Conservation (phyloP, 2,888 invertebrate genomes). For the Scaptomyza tumidula region DNA sequence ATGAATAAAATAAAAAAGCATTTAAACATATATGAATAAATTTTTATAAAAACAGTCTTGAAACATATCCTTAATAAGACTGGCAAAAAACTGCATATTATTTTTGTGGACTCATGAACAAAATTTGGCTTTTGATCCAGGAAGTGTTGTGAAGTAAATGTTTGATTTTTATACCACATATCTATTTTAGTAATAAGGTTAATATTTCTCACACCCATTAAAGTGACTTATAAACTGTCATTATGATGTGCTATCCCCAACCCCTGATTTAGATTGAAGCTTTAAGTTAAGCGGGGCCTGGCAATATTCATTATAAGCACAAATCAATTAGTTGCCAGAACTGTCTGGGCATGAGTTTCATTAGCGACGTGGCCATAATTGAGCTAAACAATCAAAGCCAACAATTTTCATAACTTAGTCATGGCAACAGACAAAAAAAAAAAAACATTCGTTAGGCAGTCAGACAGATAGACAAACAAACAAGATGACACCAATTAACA, state of each 20-base stretch:
- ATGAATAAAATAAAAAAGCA: too few species aligned
- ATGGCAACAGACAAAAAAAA: slow-evolving; percentile 56
- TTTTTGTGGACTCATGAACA: too few species aligned
- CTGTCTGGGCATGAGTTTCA: slow-evolving; percentile 59
- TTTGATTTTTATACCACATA: too few species aligned
- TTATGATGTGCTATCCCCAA: not conserved
- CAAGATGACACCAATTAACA: slow-evolving; percentile 68
- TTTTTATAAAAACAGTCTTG: too few species aligned
- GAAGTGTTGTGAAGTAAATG: not conserved
- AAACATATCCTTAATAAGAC: too few species aligned
- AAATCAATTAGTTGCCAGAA: slow-evolving; percentile 61
- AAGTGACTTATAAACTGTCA: not conserved
- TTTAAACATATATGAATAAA: too few species aligned
- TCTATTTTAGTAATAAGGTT: not conserved
- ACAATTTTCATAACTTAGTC: slow-evolving; percentile 73
- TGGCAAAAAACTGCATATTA: too few species aligned
- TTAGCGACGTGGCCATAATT: slow-evolving; percentile 75
- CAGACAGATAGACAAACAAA: slow-evolving; percentile 3
- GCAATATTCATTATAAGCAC: slow-evolving; percentile 25
- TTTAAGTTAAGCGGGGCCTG: slow-evolving; percentile 14
- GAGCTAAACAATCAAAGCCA: slow-evolving; percentile 72
- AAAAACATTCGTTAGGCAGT: slow-evolving; percentile 1
- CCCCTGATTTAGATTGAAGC: not conserved
- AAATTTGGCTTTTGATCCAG: not conserved
- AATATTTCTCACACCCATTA: not conserved